A percentile compares a stretch with the other conserved stretches of the same genome.
phyloP scores from a whole-genome alignment of 2,888 invertebrate species.

The Nemoura dubitans region DNA sequence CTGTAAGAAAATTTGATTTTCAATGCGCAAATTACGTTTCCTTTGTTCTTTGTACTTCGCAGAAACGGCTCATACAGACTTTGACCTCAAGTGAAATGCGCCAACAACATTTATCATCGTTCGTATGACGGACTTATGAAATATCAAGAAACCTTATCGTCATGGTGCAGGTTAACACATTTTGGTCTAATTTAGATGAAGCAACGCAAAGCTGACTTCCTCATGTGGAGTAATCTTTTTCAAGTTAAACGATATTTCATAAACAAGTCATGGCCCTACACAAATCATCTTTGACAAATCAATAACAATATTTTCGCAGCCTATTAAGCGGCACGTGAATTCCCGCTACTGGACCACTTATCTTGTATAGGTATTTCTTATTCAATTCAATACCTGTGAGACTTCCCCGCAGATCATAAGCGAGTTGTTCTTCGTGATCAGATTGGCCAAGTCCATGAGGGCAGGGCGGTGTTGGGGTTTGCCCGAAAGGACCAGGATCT shows the following conservation, averaged over 20 bases:
- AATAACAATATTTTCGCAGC: background rate
- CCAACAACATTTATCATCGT: conserved; percentile 7
- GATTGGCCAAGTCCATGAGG: conserved; percentile 87
- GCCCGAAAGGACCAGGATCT: conserved; percentile 85
- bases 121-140: background rate
- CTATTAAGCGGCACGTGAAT: background rate
- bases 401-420: conserved; percentile 91
- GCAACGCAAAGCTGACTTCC: background rate
- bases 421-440: conserved; percentile 91
- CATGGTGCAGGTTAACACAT: background rate
- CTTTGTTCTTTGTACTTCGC: background rate
- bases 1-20: conserved; percentile 61
- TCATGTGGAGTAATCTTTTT: background rate
- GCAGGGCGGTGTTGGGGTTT: conserved; percentile 86
- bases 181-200: background rate
- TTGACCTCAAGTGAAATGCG: background rate
- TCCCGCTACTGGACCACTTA: too few species aligned
- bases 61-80: background rate
- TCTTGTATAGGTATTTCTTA: too few species aligned
- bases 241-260: background rate
- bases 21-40: too few species aligned
- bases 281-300: conserved; percentile 22
- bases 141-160: background rate
- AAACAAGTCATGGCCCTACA: background rate
- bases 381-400: conserved; percentile 68